Percentiles rank a stretch among this genome's conserved stretches.
Conservation (phyloP, 2,797 vertebrate genomes). For the Acrocephalus scirpaceus region DNA sequence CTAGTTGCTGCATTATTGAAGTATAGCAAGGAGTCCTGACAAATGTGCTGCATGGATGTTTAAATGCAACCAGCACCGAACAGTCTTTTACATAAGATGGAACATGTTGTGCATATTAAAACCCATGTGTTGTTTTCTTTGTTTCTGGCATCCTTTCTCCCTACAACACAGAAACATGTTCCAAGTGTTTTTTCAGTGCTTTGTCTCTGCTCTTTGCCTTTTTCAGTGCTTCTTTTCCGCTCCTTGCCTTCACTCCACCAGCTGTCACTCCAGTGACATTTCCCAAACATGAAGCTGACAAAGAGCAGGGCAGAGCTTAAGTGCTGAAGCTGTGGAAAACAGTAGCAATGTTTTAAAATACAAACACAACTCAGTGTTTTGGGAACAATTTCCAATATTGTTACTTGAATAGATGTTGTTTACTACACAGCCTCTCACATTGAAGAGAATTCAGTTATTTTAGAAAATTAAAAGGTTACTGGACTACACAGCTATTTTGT, state of each 20-base stretch:
- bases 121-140: not conserved
- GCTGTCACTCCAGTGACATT: slow-evolving; percentile 40
- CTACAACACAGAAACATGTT: not conserved
- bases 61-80: not conserved
- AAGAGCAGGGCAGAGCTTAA: slow-evolving; percentile 4
- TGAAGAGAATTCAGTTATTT: not conserved
- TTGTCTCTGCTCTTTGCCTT: not conserved
- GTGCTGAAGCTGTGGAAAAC: not conserved
- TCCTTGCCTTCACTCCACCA: slow-evolving; percentile 15
- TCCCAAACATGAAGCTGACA: slow-evolving; percentile 21
- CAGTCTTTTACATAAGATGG: not conserved
- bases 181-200: not conserved
- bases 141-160: not conserved
- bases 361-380: not conserved
- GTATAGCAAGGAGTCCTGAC: slow-evolving; percentile 25
- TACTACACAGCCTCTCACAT: not conserved
- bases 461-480: not conserved
- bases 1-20: slow-evolving; percentile 20
- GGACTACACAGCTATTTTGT: not conserved
- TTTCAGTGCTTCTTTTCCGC: not conserved
- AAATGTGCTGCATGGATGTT: not conserved
- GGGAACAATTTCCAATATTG: not conserved
- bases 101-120: not conserved
- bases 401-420: not conserved
- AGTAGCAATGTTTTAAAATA: slow-evolving; percentile 1